Evolutionary conservation across 2,113 vertebrate species (phyloP), one percentile per base, ranked within the genome.

Genomic region (Castor canadensis): DNA sequence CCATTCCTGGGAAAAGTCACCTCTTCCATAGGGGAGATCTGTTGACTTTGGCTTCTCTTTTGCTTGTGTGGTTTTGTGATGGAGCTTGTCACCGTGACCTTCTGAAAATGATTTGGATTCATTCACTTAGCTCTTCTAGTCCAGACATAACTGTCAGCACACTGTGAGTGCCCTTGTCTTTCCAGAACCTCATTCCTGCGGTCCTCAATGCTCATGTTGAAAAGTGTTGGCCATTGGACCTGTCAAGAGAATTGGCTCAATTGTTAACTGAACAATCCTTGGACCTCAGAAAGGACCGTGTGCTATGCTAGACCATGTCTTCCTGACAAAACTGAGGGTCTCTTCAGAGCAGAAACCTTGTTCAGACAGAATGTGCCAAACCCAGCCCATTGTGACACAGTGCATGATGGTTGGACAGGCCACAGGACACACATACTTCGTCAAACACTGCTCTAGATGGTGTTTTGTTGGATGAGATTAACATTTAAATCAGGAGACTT

Each of bases 181-280:
- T 90, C 24, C 38, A 79, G 79, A 28, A 87, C 17, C 54, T 79
- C 35, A 3, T 89, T 96, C 85, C 87, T 71, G 89, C 43, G 40
- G 43, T 77, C 83, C 43, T 73, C 95, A 40, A 32, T 56, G 17
- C 90, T 86, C 28, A 35, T 89, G 76, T 95, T 95, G 47, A 15
- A 54, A 11, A 16, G 91, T 91, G 43, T 83, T 35, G 66, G 58
- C 49, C 75, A 9, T 96, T 95, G 17, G 0, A 58, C 19, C 22
- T 35, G 92, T 47, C 43, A 83, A 16, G 16, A 76, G 64, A 47
- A 62, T 45, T 89, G 47, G 94, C 66, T 40, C 22, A 28, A 62
- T 60, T 49, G 80, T 20, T 30, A 30, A 62, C 49, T 62, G 52
- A 77, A 30, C 54, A 30, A 30, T 66, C 56, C 1, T 7, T 3